Conservation (phyloP, 2,797 vertebrate species). For the Balearica regulorum region DNA sequence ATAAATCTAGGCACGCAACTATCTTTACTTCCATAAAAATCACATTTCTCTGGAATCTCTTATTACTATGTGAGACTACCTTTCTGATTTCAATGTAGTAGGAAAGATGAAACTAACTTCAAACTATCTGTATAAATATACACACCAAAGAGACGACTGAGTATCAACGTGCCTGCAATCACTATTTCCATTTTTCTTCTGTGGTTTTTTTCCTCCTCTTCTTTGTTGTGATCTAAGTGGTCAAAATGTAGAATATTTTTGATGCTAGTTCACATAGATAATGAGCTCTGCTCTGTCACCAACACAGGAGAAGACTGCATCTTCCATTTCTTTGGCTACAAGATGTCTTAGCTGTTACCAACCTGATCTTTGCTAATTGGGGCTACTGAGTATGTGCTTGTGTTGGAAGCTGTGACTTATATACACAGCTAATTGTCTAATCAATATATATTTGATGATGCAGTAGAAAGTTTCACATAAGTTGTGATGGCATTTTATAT, state of each 20-base stretch:
- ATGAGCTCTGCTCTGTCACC: neutral
- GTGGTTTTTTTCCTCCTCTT: neutral
- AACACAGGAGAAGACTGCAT: neutral
- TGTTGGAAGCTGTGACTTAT: neutral
- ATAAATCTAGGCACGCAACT: neutral
- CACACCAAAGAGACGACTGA: neutral
- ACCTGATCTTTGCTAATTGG: neutral
- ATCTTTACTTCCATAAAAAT: neutral
- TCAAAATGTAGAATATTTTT: neutral
- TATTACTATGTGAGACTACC: neutral
- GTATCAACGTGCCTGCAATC: neutral
- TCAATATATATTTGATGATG: neutral
- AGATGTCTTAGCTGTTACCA: neutral
- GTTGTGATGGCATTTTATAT: neutral
- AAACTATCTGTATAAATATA: neutral
- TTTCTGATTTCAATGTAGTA: neutral
- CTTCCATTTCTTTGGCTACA: neutral
- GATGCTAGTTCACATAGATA: neutral
- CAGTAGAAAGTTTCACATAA: neutral
- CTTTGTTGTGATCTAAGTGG: neutral
- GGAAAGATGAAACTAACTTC: neutral
- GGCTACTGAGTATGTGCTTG: neutral
- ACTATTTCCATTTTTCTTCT: neutral
- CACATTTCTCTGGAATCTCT: neutral
- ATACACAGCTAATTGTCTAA: neutral